Percentiles rank a stretch among this genome's conserved stretches.
Evolutionary conservation across 2,797 vertebrate genomes (phyloP).

Genomic region (Fistularia tabacaria): DNA sequence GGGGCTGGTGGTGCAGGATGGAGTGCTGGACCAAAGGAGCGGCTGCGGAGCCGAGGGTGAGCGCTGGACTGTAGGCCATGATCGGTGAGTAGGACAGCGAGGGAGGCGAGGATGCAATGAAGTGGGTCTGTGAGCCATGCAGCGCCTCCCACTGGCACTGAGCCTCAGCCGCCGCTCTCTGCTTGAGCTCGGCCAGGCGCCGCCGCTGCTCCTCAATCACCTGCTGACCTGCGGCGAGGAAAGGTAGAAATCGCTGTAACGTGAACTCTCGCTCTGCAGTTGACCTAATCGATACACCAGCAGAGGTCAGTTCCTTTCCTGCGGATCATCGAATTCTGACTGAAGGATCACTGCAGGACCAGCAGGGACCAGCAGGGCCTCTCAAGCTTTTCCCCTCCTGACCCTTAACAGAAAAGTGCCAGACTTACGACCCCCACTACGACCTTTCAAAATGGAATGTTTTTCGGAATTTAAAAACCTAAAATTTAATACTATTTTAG

Average conservation of each 20-base stretch:
- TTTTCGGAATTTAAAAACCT: no score
- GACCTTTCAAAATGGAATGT: no score
- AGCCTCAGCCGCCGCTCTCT: conserved; percentile 86
- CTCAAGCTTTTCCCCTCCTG: no score
- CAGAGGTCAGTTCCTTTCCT: no score
- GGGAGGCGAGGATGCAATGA: conserved; percentile 43
- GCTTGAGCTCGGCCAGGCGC: conserved; percentile 90
- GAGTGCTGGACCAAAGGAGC: conserved; percentile 82
- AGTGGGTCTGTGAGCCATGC: conserved; percentile 75
- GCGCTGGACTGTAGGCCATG: conserved; percentile 38
- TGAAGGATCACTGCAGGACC: no score
- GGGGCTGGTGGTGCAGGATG: conserved; percentile 88
- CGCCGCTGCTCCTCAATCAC: conserved; percentile 93
- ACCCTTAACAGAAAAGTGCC: no score
- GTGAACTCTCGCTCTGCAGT: no score
- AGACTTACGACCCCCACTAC: no score
- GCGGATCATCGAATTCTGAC: no score
- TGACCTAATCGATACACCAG: no score
- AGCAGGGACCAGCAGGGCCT: no score
- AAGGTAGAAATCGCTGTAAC: not conserved
- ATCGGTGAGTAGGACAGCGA: conserved; percentile 53
- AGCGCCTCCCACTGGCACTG: conserved; percentile 97
- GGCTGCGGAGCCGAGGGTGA: conserved; percentile 28
- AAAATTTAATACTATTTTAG: not conserved
- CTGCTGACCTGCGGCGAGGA: conserved; percentile 82